phyloP scores from a whole-genome alignment of 2,113 vertebrate genomes.

The Petromus typicus region DNA sequence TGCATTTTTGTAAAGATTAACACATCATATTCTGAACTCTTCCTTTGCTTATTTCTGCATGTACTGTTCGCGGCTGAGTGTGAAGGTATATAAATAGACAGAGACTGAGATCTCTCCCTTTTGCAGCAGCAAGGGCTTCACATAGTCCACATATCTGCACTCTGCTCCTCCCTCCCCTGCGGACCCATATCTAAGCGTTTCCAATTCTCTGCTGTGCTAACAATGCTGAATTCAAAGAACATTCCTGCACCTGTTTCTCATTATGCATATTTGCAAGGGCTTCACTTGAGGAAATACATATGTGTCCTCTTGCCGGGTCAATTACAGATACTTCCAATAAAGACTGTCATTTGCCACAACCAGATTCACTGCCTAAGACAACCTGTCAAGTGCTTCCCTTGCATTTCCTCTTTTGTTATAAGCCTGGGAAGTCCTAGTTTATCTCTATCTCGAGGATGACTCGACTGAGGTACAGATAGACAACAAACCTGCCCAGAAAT shows the following conservation, averaged over 20 bases:
- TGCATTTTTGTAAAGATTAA: background rate
- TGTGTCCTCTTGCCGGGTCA: background rate
- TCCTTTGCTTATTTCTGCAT: background rate
- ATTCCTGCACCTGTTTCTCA: background rate
- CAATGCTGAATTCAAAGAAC: background rate
- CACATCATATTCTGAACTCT: background rate
- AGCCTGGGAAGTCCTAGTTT: background rate
- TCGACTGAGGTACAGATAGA: background rate
- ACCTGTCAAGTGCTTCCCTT: background rate
- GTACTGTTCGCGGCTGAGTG: background rate
- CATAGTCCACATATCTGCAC: background rate
- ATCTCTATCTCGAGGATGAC: background rate
- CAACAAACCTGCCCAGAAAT: background rate
- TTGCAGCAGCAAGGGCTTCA: too few species aligned
- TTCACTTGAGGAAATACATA: background rate
- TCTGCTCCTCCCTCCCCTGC: too few species aligned
- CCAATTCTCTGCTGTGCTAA: background rate
- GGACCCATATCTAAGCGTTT: background rate
- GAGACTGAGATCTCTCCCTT: background rate
- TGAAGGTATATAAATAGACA: rapidly evolving
- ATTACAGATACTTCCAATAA: background rate
- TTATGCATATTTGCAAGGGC: background rate
- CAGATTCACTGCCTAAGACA: background rate
- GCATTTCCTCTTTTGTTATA: background rate
- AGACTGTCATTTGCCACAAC: background rate